Base-by-base conservation (phyloP, 2,888 invertebrate genomes). In the Acrobeloides nanus region DNA sequence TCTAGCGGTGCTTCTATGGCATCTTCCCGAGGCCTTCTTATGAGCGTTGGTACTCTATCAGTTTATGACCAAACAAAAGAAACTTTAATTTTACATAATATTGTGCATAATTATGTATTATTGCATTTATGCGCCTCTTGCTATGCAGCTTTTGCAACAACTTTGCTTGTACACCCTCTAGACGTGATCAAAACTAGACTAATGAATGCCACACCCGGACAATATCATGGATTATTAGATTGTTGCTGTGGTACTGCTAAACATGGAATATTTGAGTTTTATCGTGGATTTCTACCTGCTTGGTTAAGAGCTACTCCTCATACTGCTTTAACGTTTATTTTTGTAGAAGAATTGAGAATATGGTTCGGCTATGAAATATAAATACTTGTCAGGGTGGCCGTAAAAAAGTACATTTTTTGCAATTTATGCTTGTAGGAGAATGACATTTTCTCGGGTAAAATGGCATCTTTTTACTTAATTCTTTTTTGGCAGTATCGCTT, bases 111-210 rank as follows among this genome's bases (percentile, higher is more conserved):
- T 74, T 87, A 89, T 77, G 80, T 87, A 26, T 73, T 79, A 0
- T 88, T 89, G 3, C 95, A 97, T 77, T 86, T 97, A 62, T 78
- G 48, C 32, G 53, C 66, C 40, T 64, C 65, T n/a, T n/a, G n/a
- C n/a, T n/a, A n/a, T n/a, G n/a, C n/a, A n/a, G n/a, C n/a, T n/a
- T n/a, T n/a, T n/a, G n/a, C n/a, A n/a, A n/a, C n/a, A n/a, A n/a
- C n/a, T n/a, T n/a, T n/a, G n/a, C n/a, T n/a, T n/a, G n/a, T n/a
- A n/a, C n/a, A n/a, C n/a, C n/a, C n/a, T n/a, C 7, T 23, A 17
- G 95, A 95, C 77, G 95, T 97, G 8, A 79, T 97, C 57, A 97
- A 97, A 77, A 97, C 97, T 1, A 81, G 95, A 61, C 84, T 89
- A 51, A 97, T 97, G 95, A 97, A 95, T 76, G 89, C 95, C 3